Conservation (phyloP, 2,797 vertebrate genomes). For the Danio albolineatus region DNA sequence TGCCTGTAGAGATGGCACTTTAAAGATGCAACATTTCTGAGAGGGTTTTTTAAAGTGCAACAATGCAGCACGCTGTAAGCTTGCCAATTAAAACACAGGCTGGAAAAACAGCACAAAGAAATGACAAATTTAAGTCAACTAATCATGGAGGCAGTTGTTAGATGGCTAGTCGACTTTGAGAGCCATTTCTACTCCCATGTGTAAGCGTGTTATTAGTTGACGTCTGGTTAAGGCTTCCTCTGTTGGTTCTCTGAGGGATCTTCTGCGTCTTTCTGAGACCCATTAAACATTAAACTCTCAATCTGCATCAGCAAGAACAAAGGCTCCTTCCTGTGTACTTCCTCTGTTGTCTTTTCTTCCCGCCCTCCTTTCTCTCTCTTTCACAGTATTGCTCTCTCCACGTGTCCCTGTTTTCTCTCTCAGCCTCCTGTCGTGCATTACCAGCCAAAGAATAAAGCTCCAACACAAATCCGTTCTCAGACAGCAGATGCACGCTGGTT, state of each 20-base stretch:
- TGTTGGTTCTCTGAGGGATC: conserved; percentile 30
- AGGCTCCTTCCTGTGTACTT: conserved; percentile 45
- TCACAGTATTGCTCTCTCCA: not conserved
- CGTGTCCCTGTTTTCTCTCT: conserved; percentile 31
- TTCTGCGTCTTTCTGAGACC: conserved; percentile 40
- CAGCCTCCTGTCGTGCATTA: conserved; percentile 21
- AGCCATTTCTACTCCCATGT: conserved; percentile 1
- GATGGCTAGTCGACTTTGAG: not conserved
- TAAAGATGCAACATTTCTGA: not conserved
- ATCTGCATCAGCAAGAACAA: conserved; percentile 55
- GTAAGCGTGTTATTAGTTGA: not conserved
- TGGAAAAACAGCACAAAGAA: not conserved
- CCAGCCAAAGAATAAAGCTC: conserved; percentile 23
- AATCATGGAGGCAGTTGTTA: not conserved
- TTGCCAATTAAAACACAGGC: conserved; percentile 6
- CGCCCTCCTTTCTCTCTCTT: not conserved
- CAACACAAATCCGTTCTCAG: conserved; percentile 23
- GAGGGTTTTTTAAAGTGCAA: not conserved
- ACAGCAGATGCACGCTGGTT: conserved; percentile 47
- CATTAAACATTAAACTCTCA: conserved; percentile 62
- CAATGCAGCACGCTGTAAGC: not conserved
- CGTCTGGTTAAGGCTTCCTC: conserved; percentile 16
- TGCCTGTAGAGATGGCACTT: not conserved
- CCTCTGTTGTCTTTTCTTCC: conserved; percentile 23
- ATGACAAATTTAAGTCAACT: not conserved